Evolutionary conservation across 2,797 vertebrate genomes (phyloP).

Genomic region (Podargus strigoides): DNA sequence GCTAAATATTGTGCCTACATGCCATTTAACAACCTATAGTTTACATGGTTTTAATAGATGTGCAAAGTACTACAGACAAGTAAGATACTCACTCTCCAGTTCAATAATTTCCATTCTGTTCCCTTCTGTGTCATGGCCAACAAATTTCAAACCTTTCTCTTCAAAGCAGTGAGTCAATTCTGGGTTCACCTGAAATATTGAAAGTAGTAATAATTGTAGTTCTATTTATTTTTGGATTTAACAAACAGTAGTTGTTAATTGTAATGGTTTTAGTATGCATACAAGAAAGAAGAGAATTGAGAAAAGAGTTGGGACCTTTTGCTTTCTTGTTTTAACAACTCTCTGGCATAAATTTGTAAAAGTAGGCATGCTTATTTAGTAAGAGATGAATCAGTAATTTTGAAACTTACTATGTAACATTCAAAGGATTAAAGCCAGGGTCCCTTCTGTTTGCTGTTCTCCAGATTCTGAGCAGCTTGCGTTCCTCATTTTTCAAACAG

Average conservation of each 20-base stretch:
- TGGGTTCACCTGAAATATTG: slow-evolving; percentile 74
- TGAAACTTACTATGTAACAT: background rate
- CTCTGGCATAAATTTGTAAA: background rate
- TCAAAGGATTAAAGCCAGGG: background rate
- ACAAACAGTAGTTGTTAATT: background rate
- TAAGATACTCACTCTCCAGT: slow-evolving; percentile 70
- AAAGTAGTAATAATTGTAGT: background rate
- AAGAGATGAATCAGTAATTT: background rate
- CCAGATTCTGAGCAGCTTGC: background rate
- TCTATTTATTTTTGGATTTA: background rate
- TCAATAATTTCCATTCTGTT: slow-evolving; percentile 80
- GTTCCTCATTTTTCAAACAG: background rate
- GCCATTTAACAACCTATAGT: background rate
- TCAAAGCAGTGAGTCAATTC: slow-evolving; percentile 73
- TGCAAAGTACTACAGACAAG: background rate
- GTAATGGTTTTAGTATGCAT: background rate
- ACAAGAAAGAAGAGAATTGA: background rate
- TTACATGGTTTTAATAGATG: background rate
- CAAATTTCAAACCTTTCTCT: slow-evolving; percentile 76
- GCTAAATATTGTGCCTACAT: background rate
- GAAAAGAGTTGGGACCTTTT: background rate
- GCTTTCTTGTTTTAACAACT: background rate
- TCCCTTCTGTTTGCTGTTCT: background rate
- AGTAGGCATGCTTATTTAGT: background rate
- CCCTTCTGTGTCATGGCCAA: slow-evolving; percentile 74